A percentile compares a stretch with the other conserved stretches of the same genome.
Conservation (phyloP, 2,888 invertebrate genomes). For the Dyspetes luteomarginatus region DNA sequence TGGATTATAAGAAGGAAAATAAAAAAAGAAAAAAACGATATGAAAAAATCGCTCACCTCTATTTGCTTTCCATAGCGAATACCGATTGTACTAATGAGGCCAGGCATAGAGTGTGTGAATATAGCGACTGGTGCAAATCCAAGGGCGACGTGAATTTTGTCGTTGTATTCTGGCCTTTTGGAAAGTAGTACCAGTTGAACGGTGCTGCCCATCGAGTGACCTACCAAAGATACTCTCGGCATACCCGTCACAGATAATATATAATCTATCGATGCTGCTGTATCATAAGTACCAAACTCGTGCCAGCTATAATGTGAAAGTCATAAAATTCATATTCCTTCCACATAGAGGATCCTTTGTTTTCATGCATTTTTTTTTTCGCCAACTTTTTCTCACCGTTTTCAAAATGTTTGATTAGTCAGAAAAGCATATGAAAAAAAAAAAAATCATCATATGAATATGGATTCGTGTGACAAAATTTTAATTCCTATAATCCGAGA, state of each 20-base stretch:
- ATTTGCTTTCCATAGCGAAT: slow-evolving; percentile 74
- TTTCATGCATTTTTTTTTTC: too few relatives aligned
- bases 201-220: slow-evolving; percentile 78
- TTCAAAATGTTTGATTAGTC: not conserved
- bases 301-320: slow-evolving; percentile 72
- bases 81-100: slow-evolving; percentile 69
- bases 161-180: slow-evolving; percentile 75
- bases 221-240: slow-evolving; percentile 73
- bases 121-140: slow-evolving; percentile 75
- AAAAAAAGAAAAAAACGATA: not conserved
- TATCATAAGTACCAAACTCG: slow-evolving; percentile 75
- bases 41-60: slow-evolving; percentile 62
- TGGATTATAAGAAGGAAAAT: not conserved
- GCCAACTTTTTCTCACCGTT: too few relatives aligned
- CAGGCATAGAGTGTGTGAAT: slow-evolving; percentile 74
- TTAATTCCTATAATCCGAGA: too few relatives aligned
- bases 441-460: too few relatives aligned
- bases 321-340: not conserved
- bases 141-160: slow-evolving; percentile 74
- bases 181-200: slow-evolving; percentile 75
- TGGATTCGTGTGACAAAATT: too few relatives aligned
- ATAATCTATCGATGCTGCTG: slow-evolving; percentile 73
- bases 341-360: too few relatives aligned
- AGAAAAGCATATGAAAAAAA: not conserved
- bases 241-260: slow-evolving; percentile 71